These are phyloP conservation scores for Cataglyphis hispanica DNA, from an alignment of 1,140 invertebrate genomes.

Conservation along the genomic window DNA sequence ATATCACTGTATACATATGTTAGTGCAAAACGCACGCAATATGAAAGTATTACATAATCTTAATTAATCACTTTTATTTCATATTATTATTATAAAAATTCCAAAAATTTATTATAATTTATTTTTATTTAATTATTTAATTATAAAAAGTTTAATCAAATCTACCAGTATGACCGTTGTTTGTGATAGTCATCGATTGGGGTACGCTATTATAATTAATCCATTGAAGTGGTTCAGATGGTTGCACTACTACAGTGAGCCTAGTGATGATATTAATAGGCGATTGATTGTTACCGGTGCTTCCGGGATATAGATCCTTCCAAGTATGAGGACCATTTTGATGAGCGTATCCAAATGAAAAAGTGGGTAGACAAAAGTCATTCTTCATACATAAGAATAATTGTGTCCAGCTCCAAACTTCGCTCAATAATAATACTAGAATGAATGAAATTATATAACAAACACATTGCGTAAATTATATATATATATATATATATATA, in stretches of 20 bases:
- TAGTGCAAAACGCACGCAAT: background rate
- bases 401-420: slow-evolving; percentile 76
- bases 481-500: too few species aligned
- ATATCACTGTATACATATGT: slow-evolving; percentile 67
- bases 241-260: slow-evolving; percentile 69
- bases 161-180: slow-evolving; percentile 79
- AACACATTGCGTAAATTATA: background rate
- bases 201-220: slow-evolving; percentile 73
- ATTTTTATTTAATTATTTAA: background rate
- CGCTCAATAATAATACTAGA: slow-evolving; percentile 76
- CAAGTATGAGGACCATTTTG: slow-evolving; percentile 82
- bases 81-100: background rate
- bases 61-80: background rate
- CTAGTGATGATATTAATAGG: slow-evolving; percentile 84
- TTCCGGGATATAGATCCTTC: slow-evolving; percentile 73
- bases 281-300: slow-evolving; percentile 73
- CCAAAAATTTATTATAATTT: slow-evolving; percentile 5
- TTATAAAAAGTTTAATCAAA: background rate
- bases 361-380: background rate
- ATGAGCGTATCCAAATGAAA: slow-evolving; percentile 69
- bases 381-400: slow-evolving; percentile 55
- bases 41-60: background rate
- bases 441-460: background rate
- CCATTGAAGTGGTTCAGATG: slow-evolving; percentile 77
- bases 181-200: slow-evolving; percentile 73